phyloP scores from a whole-genome alignment of 2,113 vertebrate species.

The Odontesthes bonariensis region DNA sequence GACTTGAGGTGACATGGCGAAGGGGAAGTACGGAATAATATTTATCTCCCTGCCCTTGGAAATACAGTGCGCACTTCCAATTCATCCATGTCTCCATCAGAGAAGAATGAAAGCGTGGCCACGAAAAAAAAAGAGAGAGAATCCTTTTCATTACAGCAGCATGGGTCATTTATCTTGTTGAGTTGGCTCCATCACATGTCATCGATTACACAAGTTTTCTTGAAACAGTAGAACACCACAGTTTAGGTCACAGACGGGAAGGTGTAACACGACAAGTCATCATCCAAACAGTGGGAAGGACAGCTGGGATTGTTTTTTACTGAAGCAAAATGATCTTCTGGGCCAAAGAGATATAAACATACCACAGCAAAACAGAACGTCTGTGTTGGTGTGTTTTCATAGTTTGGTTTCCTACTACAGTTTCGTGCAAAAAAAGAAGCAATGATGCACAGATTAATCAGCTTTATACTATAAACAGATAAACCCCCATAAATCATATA shows the following conservation, averaged over 20 bases:
- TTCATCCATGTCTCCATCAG: constrained; percentile 79
- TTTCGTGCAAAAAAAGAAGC: too few relatives aligned
- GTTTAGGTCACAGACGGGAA: constrained; percentile 46
- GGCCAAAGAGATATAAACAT: neutral
- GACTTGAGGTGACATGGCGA: constrained; percentile 59
- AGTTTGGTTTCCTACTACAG: too few relatives aligned
- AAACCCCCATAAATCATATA: too few relatives aligned
- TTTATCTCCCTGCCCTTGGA: constrained; percentile 83
- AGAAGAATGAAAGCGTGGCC: constrained; percentile 69
- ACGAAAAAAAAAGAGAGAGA: constrained; percentile 48
- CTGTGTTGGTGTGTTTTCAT: too few relatives aligned
- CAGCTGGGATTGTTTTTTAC: constrained; percentile 15
- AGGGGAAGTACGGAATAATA: constrained; percentile 74
- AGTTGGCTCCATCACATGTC: constrained; percentile 62
- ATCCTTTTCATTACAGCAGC: constrained; percentile 80
- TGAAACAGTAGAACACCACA: constrained; percentile 55
- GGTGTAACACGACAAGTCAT: constrained; percentile 41
- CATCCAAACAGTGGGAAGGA: constrained; percentile 22
- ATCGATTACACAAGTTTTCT: constrained; percentile 62
- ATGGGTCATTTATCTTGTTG: constrained; percentile 72
- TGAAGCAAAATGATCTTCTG: neutral
- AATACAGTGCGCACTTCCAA: constrained; percentile 66
- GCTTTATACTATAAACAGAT: too few relatives aligned
- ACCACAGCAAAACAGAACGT: neutral
- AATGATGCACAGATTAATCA: too few relatives aligned